A percentile compares a stretch with the other conserved stretches of the same genome.
These are phyloP conservation scores for Aphelinus certus DNA, from an alignment of 1,140 invertebrate genomes.

Conservation along the genomic window DNA sequence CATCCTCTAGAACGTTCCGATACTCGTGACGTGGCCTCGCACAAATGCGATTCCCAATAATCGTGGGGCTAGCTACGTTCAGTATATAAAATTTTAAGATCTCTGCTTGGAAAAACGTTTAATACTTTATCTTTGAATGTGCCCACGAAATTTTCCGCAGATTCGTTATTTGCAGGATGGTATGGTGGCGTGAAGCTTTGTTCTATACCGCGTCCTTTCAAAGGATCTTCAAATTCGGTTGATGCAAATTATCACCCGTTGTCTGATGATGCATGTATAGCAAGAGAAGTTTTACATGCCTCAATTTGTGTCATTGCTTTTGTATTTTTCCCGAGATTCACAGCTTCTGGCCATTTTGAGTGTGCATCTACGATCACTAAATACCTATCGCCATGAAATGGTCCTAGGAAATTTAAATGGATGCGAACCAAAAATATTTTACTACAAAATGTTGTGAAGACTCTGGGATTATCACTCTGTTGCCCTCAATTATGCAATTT, in stretches of 20 bases:
- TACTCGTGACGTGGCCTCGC: too few species aligned
- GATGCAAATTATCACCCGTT: slow-evolving; percentile 46
- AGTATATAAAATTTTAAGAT: neutral
- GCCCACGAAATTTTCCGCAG: slow-evolving; percentile 30
- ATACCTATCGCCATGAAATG: too few species aligned
- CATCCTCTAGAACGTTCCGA: too few species aligned
- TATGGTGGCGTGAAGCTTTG: slow-evolving; percentile 43
- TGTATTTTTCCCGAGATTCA: slow-evolving; percentile 19
- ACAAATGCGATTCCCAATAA: too few species aligned
- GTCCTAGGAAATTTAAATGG: too few species aligned
- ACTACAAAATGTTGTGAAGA: too few species aligned
- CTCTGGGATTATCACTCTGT: too few species aligned
- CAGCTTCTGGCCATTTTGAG: slow-evolving; percentile 8
- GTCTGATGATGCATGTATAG: slow-evolving; percentile 37
- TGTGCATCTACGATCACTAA: too few species aligned
- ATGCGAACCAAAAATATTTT: too few species aligned
- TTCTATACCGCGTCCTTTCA: slow-evolving; percentile 33
- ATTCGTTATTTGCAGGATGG: slow-evolving; percentile 41
- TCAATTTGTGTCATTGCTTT: slow-evolving; percentile 3
- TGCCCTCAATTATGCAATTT: too few species aligned
- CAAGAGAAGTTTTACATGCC: neutral
- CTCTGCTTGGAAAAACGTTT: slow-evolving; percentile 9
- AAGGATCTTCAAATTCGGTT: slow-evolving; percentile 39
- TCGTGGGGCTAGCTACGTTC: too few species aligned
- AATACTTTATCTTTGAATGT: slow-evolving; percentile 19